Evolutionary conservation across 2,888 invertebrate genomes (phyloP), one percentile per base, ranked within the genome.

Genomic region (Cetonia aurata): DNA sequence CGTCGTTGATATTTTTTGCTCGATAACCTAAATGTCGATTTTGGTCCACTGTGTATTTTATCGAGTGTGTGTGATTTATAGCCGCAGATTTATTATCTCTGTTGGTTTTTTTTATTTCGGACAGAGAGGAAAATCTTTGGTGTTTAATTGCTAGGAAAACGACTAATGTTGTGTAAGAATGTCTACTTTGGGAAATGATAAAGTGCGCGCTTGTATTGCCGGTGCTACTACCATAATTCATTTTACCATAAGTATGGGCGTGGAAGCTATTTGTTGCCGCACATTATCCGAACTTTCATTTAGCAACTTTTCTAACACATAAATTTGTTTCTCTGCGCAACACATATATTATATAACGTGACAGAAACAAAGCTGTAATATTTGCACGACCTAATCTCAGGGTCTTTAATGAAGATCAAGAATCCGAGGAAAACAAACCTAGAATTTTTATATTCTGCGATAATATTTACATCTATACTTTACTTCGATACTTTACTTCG

Each of bases 81-180:
- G 37, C n/a, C 15, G 37, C 33, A 17, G 62, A 52, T 50, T 59
- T 42, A 59, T 59, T 59, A 65, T 65, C 62, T 37, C 33, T 48
- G 15, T 37, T n/a, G 13, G 33, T 37, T 62, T 50, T 62, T 62
- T 65, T 52, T 65, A 33, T 65, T 33, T 37, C 33, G 15, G 15
- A 1, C 15, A 10, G 10, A 37, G 33, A 37, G 33, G 62, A 12
- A 65, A 65, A 65, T 37, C 62, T 65, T 50, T 37, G 15, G 37
- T 17, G 62, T 33, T 65, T 65, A 65, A 65, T 65, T 65, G 62
- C 50, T 50, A 17, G 52, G 62, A 50, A 65, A 52, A 65, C 62
- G 37, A 17, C 37, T 65, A 65, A 65, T 65, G 62, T 65, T 50
- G 37, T 52, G 52, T 65, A 50, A 65, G 33, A 65, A 65, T 37